These are phyloP conservation scores for Puffinus mauretanicus DNA, from an alignment of 2,113 vertebrate species.

Conservation along the genomic window DNA sequence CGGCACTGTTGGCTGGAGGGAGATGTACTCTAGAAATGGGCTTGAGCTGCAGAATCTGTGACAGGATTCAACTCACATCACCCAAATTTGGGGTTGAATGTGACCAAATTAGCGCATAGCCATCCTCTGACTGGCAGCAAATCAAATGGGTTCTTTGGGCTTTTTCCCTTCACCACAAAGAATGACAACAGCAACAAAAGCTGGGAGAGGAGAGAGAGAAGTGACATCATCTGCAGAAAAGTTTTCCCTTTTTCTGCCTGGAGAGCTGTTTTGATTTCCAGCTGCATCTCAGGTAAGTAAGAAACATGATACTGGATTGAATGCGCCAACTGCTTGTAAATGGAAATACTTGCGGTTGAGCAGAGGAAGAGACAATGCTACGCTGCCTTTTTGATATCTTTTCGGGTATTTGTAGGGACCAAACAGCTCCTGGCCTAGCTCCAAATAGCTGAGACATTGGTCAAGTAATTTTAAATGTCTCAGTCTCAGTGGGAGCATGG, in stretches of 20 bases:
- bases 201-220: background rate
- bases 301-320: background rate
- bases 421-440: background rate
- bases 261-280: constrained; percentile 21
- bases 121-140: background rate
- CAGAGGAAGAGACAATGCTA: background rate
- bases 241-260: background rate
- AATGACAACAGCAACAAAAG: background rate
- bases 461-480: background rate
- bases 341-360: background rate
- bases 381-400: background rate
- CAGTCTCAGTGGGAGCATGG: background rate
- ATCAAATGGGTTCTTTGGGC: background rate
- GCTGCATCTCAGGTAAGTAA: constrained; percentile 22
- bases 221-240: background rate
- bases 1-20: background rate
- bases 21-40: background rate
- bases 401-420: background rate
- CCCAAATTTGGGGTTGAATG: background rate
- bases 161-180: background rate
- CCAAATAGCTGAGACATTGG: background rate
- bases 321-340: background rate
- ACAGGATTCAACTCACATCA: background rate
- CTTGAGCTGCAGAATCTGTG: background rate
- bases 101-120: background rate